Base-by-base conservation (phyloP, 2,113 vertebrate species). In the Ariopsis seemanni region DNA sequence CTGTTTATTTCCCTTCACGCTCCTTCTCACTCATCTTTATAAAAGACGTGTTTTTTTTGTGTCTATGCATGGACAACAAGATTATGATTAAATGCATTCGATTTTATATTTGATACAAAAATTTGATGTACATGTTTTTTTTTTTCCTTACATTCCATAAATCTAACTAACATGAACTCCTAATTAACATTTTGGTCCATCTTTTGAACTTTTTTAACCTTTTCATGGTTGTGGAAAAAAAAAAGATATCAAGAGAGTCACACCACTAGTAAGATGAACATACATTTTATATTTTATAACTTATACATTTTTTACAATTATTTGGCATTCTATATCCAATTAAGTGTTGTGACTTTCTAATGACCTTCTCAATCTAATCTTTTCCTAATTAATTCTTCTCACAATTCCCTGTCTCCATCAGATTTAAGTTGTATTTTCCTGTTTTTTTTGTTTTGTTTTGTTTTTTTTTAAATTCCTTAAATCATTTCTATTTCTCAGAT, bases 171-270 rank as follows among this genome's bases (percentile, higher is more conserved):
- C 84, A 87, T 91, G 74, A 90, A 57, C 75, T 50, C 89, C 60
- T 88, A 83, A 79, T 92, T 71, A 79, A 79, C 75, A 79, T 93
- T 92, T 95, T 94, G 94, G 95, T 95, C 95, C 96, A 97, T 97
- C 95, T 96, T 97, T 96, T 96, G 96, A 97, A 96, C 58, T 95
- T 90, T 90, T 90, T 65, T 67, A 60, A 95, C 92, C 95, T 94
- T 89, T 89, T 82, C 89, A 90, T 90, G 85, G 89, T 87, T 72
- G 71, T 91, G 30, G 27, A 71, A 87, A 74, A 85, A 27, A 34
- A 87, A 18, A 92, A 58, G 90, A n/a, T n/a, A 96, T 95, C 94
- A 95, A 97, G 97, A 97, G 93, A 97, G 96, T 97, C 96, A 92
- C 95, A 93, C 85, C 74, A 91, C 92, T 86, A 50, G 53, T 48